phyloP scores from a whole-genome alignment of 2,888 invertebrate species.

The Balanococcus diminutus region DNA sequence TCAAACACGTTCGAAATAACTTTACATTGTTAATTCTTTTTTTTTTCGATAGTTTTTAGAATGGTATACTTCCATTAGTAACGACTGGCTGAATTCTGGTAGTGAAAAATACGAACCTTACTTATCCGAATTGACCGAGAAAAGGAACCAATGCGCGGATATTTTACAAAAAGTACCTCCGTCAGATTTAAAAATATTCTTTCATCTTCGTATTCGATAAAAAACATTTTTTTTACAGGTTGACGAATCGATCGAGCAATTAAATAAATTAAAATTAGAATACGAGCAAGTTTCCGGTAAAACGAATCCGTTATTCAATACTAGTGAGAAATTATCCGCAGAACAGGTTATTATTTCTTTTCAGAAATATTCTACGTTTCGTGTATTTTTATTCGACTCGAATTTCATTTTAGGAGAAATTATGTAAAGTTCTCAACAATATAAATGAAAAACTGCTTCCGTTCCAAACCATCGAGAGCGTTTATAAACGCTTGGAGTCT shows the following conservation, averaged over 20 bases:
- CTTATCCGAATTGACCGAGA: slow-evolving; percentile 72
- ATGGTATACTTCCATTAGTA: slow-evolving; percentile 74
- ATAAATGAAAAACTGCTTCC: slow-evolving; percentile 81
- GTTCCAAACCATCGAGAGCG: slow-evolving; percentile 82
- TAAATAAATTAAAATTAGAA: slow-evolving; percentile 75
- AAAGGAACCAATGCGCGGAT: slow-evolving; percentile 72
- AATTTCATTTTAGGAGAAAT: slow-evolving; percentile 67
- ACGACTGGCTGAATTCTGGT: slow-evolving; percentile 72
- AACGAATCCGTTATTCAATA: slow-evolving; percentile 87
- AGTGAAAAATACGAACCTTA: slow-evolving; percentile 74
- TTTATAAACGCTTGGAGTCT: slow-evolving; percentile 75
- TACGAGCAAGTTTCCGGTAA: slow-evolving; percentile 88
- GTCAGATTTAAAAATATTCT: background rate
- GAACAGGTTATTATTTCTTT: slow-evolving; percentile 68
- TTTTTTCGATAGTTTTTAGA: slow-evolving; percentile 73
- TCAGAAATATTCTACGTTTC: background rate
- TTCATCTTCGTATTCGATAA: background rate
- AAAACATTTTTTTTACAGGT: slow-evolving; percentile 64
- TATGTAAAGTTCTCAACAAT: slow-evolving; percentile 79
- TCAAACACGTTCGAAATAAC: no score
- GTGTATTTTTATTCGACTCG: slow-evolving; percentile 61
- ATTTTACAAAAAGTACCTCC: slow-evolving; percentile 68
- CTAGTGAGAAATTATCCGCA: slow-evolving; percentile 88
- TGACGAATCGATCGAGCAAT: slow-evolving; percentile 72
- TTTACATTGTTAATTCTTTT: background rate